Evolutionary conservation across 2,797 vertebrate genomes (phyloP).

Genomic region (Spatula clypeata): DNA sequence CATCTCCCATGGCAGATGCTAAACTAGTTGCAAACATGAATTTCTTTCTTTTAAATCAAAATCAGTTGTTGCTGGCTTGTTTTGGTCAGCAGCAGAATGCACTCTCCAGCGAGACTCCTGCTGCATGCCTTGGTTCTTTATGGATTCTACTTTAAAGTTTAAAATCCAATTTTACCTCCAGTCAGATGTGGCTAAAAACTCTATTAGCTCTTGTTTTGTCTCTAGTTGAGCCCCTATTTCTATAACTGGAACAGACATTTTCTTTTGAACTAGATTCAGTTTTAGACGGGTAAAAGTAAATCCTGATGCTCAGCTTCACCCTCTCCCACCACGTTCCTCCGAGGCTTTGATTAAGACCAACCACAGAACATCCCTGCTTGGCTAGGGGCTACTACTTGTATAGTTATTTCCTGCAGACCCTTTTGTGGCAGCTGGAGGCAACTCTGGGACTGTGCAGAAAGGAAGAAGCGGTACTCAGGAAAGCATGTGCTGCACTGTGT

Average conservation of each 20-base stretch:
- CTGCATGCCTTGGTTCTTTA: neutral
- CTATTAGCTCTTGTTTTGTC: neutral
- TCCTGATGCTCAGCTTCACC: neutral
- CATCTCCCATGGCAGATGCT: neutral
- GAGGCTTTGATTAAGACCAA: neutral
- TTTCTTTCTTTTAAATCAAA: neutral
- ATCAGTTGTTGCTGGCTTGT: neutral
- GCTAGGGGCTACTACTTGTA: neutral
- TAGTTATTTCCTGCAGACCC: neutral
- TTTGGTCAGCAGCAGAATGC: neutral
- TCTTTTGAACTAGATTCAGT: neutral
- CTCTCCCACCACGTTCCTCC: neutral
- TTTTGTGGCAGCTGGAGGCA: neutral
- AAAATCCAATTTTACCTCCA: neutral
- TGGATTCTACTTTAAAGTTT: neutral
- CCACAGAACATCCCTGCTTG: neutral
- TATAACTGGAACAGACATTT: accelerated
- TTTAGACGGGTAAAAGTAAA: neutral
- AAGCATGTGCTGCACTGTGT: neutral
- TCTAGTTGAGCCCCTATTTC: neutral
- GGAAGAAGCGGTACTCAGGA: neutral
- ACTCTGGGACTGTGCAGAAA: neutral
- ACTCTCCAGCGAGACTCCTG: neutral
- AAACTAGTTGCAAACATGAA: neutral
- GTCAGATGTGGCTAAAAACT: neutral